These are phyloP conservation scores for Leucophenga montana DNA, from an alignment of 2,888 invertebrate species.

Conservation along the genomic window DNA sequence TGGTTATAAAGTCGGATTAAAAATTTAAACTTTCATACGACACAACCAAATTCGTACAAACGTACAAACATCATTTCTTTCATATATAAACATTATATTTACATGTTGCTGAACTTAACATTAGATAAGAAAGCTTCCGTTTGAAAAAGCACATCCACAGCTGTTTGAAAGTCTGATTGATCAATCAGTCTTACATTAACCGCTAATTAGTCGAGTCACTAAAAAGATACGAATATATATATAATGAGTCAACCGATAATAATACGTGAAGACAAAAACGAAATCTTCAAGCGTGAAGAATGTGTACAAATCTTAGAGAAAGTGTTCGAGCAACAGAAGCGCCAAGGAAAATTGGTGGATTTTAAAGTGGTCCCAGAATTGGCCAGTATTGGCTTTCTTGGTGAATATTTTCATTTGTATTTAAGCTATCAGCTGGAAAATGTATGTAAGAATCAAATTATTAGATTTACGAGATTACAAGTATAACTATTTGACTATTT, in stretches of 20 bases:
- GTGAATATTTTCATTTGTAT: slow-evolving; percentile 64
- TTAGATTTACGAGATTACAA: not conserved
- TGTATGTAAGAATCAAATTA: slow-evolving; percentile 35
- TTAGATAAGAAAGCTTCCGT: slow-evolving; percentile 12
- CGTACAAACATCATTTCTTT: no score
- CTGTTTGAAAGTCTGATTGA: not conserved
- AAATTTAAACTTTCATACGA: no score
- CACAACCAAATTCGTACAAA: no score
- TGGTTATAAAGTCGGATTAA: no score
- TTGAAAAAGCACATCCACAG: not conserved
- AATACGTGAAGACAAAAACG: slow-evolving; percentile 44
- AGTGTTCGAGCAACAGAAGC: slow-evolving; percentile 46
- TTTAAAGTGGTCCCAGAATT: slow-evolving; percentile 55
- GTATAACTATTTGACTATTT: slow-evolving; percentile 16
- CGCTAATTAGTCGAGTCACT: not conserved
- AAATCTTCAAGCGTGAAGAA: slow-evolving; percentile 53
- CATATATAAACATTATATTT: no score
- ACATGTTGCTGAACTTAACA: not conserved
- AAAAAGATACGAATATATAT: not conserved
- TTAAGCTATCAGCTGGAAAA: slow-evolving; percentile 49
- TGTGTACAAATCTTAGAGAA: slow-evolving; percentile 53
- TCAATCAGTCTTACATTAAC: not conserved
- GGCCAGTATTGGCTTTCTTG: slow-evolving; percentile 58
- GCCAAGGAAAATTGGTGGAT: slow-evolving; percentile 40
- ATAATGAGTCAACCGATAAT: slow-evolving; percentile 40